phyloP scores from a whole-genome alignment of 2,797 vertebrate species.

The Astyanax mexicanus region DNA sequence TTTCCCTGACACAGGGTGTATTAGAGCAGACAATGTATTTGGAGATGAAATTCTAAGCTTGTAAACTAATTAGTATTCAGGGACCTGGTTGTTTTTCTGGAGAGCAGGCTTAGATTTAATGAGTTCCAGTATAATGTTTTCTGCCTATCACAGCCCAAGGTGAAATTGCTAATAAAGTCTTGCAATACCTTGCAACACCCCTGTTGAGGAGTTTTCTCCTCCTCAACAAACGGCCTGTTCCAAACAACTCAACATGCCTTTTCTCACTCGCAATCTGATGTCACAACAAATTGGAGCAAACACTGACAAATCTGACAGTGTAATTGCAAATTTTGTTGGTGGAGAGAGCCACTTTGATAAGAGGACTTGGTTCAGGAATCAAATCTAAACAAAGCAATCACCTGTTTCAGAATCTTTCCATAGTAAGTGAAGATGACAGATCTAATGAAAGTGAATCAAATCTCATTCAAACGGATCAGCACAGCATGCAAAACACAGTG shows the following conservation, averaged over 20 bases:
- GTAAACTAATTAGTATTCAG: constrained; percentile 33
- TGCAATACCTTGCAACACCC: constrained; percentile 39
- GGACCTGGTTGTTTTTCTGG: constrained; percentile 23
- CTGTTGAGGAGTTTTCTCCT: constrained; percentile 57
- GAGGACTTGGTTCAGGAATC: constrained; percentile 43
- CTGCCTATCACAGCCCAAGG: constrained; percentile 55
- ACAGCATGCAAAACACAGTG: constrained; percentile 62
- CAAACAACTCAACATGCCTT: constrained; percentile 48
- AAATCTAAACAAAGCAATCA: constrained; percentile 46
- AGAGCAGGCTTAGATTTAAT: constrained; percentile 23
- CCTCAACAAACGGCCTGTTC: constrained; percentile 54
- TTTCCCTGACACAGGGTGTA: neutral
- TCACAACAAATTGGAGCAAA: neutral
- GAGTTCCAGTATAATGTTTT: constrained; percentile 42
- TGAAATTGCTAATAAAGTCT: constrained; percentile 60
- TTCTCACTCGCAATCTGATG: constrained; percentile 25
- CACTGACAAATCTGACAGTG: neutral
- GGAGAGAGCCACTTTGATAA: constrained; percentile 43
- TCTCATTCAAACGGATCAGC: constrained; percentile 46
- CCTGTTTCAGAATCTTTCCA: constrained; percentile 60
- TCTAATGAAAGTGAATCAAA: constrained; percentile 67
- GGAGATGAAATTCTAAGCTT: constrained; percentile 21
- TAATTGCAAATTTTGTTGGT: constrained; percentile 47
- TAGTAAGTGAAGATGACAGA: constrained; percentile 70
- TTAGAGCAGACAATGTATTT: constrained; percentile 2